Evolutionary conservation across 2,113 vertebrate species (phyloP), one percentile per base, ranked within the genome.

Genomic region (Emydocephalus ijimae): DNA sequence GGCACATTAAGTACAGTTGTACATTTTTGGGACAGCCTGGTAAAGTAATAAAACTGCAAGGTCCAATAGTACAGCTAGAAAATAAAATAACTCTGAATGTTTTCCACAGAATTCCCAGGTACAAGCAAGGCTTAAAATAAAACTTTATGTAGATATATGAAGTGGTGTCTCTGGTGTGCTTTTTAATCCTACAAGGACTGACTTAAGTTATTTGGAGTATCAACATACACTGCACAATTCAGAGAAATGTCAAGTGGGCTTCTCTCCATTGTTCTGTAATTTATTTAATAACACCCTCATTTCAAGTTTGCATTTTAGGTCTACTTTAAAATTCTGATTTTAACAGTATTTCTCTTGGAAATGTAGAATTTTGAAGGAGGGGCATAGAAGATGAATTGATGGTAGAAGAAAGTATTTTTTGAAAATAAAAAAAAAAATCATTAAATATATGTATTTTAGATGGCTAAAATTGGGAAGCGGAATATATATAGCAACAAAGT

Each of bases 41-140:
- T 96, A 94, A 97, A 95, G 94, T 94, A 94, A 96, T 96, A 96
- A 97, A 94, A 94, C 92, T 95, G 92, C 56, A 48, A 97, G 95
- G 91, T 93, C 90, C 91, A 96, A 95, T 96, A 92, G 95, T 94
- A 93, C 61, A 95, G 85, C 94, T 0, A 86, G 3, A 93, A 21
- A 91, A 94, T 93, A 93, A 94, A 64, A 90, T 10, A 91, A 85
- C 94, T 95, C 94, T 92, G 88, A 97, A 95, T 7, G 61, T 91
- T 95, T 97, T 94, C 93, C 88, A 92, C 87, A 95, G 93, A 95
- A 95, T 94, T 95, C 86, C 45, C 89, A n/a, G n/a, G n/a, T 93
- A 94, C 88, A 95, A 94, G 94, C 92, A 55, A 96, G 74, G 45
- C 93, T 94, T 94, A 94, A 96, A 95, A 96, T 95, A 96, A 93